Evolutionary conservation across 2,888 invertebrate species (phyloP).

Genomic region (Gymnosoma rotundatum): DNA sequence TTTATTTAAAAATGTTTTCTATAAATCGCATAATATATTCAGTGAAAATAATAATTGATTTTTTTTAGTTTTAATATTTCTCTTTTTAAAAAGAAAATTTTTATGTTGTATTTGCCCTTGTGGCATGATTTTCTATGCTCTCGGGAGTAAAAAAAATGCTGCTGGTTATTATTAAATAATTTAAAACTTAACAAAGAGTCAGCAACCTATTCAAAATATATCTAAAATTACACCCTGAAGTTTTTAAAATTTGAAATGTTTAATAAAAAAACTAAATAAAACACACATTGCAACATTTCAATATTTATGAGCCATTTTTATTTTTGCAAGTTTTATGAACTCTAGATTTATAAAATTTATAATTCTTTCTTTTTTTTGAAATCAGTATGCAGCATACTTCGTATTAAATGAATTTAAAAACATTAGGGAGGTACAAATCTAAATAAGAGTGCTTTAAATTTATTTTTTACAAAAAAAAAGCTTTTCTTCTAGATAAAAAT

Average conservation of each 20-base stretch:
- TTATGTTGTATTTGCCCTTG: not conserved
- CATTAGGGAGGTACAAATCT: not conserved
- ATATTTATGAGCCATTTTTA: slow-evolving; percentile 42
- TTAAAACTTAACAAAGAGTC: slow-evolving; percentile 19
- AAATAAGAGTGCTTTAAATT: not conserved
- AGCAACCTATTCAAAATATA: slow-evolving; percentile 21
- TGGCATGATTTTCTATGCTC: slow-evolving; percentile 12
- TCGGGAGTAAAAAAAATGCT: slow-evolving; percentile 11
- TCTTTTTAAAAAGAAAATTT: not conserved
- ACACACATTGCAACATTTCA: slow-evolving; percentile 37
- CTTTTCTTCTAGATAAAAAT: no score
- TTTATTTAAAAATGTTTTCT: no score
- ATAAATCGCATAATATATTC: no score
- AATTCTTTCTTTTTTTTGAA: slow-evolving; percentile 11
- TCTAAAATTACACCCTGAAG: slow-evolving; percentile 38
- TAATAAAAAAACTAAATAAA: not conserved
- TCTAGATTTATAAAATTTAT: slow-evolving; percentile 47
- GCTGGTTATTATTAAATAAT: slow-evolving; percentile 22
- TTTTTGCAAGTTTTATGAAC: slow-evolving; percentile 56
- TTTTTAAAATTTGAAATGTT: slow-evolving; percentile 16
- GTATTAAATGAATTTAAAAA: slow-evolving; percentile 27
- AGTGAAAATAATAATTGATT: no score
- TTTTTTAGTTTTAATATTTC: no score
- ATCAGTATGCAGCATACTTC: slow-evolving; percentile 30
- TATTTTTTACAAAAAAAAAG: no score